A percentile compares a stretch with the other conserved stretches of the same genome.
phyloP scores from a whole-genome alignment of 2,888 invertebrate genomes.

The Aproaerema taeniolella region DNA sequence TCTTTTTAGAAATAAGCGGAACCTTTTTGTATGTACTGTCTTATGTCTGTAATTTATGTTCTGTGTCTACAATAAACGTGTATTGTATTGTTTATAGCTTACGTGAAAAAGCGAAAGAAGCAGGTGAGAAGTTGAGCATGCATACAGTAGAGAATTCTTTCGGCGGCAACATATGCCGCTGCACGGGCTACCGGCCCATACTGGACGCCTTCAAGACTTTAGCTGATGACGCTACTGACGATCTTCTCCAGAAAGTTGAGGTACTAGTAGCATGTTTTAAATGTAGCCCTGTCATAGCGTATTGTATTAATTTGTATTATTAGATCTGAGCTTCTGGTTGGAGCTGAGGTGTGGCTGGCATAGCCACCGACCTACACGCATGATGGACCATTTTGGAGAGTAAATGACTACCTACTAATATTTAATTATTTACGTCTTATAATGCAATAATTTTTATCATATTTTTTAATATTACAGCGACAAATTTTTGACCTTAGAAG shows the following conservation, averaged over 20 bases:
- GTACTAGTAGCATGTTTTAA: no score
- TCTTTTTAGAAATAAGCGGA: no score
- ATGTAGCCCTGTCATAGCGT: no score
- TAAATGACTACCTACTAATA: background rate
- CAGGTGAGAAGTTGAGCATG: slow-evolving; percentile 72
- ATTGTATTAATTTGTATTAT: background rate
- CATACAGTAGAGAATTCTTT: slow-evolving; percentile 84
- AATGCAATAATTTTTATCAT: no score
- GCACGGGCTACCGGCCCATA: slow-evolving; percentile 89
- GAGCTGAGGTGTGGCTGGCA: background rate
- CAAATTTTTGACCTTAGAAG: no score
- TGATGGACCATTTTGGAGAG: background rate
- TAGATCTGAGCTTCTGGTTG: background rate
- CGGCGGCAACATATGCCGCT: slow-evolving; percentile 87
- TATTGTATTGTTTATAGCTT: slow-evolving; percentile 48
- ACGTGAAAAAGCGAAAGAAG: slow-evolving; percentile 54
- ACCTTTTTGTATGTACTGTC: no score
- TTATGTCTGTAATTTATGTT: background rate
- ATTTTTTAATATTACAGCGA: no score
- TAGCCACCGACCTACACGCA: no score
- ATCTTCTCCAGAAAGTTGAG: slow-evolving; percentile 57
- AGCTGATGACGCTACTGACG: slow-evolving; percentile 79
- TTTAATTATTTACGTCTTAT: no score
- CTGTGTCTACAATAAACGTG: background rate
- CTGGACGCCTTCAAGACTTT: slow-evolving; percentile 88